phyloP scores from a whole-genome alignment of 2,888 invertebrate species.

The Eupithecia insigniata region DNA sequence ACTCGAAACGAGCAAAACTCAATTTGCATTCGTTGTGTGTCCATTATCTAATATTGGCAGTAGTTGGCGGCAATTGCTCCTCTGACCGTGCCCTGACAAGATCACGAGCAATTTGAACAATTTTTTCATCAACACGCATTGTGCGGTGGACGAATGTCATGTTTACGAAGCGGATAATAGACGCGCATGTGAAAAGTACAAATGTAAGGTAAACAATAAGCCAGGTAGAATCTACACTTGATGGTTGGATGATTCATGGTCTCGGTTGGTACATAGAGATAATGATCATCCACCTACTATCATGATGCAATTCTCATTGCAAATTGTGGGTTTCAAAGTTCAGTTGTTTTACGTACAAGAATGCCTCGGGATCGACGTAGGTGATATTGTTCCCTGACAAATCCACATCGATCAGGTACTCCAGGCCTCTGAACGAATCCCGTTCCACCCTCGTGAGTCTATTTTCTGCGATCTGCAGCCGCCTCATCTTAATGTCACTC shows the following conservation, averaged over 20 bases:
- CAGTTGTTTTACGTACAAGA: slow-evolving; percentile 81
- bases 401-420: slow-evolving; percentile 88
- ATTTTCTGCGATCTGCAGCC: slow-evolving; percentile 88
- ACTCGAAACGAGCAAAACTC: slow-evolving; percentile 59
- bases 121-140: slow-evolving; percentile 73
- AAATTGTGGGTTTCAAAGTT: neutral
- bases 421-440: slow-evolving; percentile 86
- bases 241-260: slow-evolving; percentile 35
- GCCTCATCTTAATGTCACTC: slow-evolving; percentile 87
- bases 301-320: neutral
- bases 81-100: slow-evolving; percentile 65
- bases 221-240: slow-evolving; percentile 15
- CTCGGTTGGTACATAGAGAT: slow-evolving; percentile 28
- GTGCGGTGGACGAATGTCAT: slow-evolving; percentile 58
- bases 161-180: slow-evolving; percentile 57
- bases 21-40: slow-evolving; percentile 77
- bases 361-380: slow-evolving; percentile 86
- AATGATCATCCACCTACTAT: slow-evolving; percentile 28
- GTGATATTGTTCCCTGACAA: slow-evolving; percentile 87
- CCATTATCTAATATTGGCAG: slow-evolving; percentile 81
- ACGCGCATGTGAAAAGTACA: slow-evolving; percentile 56
- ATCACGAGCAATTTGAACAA: slow-evolving; percentile 77
- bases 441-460: slow-evolving; percentile 83
- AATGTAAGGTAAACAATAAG: slow-evolving; percentile 51
- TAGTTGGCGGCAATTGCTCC: slow-evolving; percentile 67